phyloP scores from a whole-genome alignment of 1,140 invertebrate genomes.

The Ectropis grisescens region DNA sequence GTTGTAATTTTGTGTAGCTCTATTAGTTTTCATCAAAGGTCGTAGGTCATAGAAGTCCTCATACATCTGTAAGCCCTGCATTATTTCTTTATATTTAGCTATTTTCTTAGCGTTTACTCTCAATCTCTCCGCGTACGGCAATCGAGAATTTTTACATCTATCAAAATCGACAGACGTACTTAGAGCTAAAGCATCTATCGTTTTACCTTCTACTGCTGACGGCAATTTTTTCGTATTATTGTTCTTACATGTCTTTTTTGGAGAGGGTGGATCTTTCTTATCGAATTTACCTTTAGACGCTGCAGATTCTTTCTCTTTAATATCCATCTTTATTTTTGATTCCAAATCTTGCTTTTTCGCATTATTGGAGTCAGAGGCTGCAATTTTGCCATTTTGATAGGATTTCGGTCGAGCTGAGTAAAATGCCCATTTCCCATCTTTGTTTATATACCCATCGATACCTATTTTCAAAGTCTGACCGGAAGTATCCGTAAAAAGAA shows the following conservation, averaged over 20 bases:
- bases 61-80: too few species aligned
- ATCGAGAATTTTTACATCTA: constrained; percentile 11
- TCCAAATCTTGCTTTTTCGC: constrained; percentile 14
- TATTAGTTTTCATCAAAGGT: constrained; percentile 29
- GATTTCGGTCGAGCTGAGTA: too few species aligned
- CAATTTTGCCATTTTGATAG: too few species aligned
- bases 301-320: too few species aligned
- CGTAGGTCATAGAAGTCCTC: constrained; percentile 32
- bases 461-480: constrained; percentile 48
- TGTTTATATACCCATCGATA: constrained; percentile 46
- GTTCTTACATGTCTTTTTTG: too few species aligned
- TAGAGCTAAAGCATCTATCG: constrained; percentile 33
- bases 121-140: constrained; percentile 4
- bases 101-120: constrained; percentile 27
- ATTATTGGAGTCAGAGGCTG: too few species aligned
- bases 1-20: constrained; percentile 49
- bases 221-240: too few species aligned
- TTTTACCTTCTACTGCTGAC: too few species aligned
- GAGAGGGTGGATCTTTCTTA: too few species aligned
- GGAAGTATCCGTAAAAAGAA: constrained; percentile 40
- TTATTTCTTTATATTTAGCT: constrained; percentile 45
- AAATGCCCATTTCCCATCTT: constrained; percentile 35
- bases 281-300: constrained; percentile 11
- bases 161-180: constrained; percentile 26
- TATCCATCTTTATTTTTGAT: constrained; percentile 8